A percentile compares a stretch with the other conserved stretches of the same genome.
Evolutionary conservation across 2,113 vertebrate species (phyloP).

Genomic region (Psilopogon haemacephalus): DNA sequence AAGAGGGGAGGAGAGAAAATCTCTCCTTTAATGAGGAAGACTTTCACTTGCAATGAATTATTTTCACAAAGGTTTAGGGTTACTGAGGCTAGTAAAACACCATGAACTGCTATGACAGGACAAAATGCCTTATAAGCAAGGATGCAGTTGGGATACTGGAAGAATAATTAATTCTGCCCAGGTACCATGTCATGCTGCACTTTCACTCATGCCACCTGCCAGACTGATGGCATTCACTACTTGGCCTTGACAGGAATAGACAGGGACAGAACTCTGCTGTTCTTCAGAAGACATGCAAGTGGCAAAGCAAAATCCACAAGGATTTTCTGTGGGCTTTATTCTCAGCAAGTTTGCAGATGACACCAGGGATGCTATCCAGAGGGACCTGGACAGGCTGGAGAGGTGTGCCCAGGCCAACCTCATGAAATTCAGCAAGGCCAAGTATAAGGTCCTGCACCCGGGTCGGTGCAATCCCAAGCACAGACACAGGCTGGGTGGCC

Average conservation of each 20-base stretch:
- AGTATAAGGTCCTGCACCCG: too few species aligned
- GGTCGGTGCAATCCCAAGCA: too few species aligned
- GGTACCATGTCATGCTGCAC: background rate
- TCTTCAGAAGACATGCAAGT: background rate
- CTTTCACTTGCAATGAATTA: background rate
- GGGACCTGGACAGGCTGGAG: too few species aligned
- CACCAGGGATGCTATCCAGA: too few species aligned
- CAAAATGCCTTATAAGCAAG: background rate
- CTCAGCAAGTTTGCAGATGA: too few species aligned
- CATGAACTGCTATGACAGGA: background rate
- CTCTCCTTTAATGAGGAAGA: background rate
- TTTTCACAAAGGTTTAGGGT: background rate
- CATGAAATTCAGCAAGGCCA: too few species aligned
- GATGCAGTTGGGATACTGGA: accelerated
- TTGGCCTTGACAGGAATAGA: background rate
- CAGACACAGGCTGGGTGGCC: too few species aligned
- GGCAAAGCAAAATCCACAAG: background rate
- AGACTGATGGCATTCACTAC: background rate
- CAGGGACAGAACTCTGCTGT: background rate
- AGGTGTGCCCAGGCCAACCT: too few species aligned
- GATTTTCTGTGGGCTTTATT: background rate
- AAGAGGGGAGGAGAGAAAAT: background rate
- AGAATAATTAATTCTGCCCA: background rate
- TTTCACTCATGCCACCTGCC: background rate
- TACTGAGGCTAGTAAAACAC: background rate